phyloP scores from a whole-genome alignment of 2,888 invertebrate genomes.

The Meliscaeva auricollis region DNA sequence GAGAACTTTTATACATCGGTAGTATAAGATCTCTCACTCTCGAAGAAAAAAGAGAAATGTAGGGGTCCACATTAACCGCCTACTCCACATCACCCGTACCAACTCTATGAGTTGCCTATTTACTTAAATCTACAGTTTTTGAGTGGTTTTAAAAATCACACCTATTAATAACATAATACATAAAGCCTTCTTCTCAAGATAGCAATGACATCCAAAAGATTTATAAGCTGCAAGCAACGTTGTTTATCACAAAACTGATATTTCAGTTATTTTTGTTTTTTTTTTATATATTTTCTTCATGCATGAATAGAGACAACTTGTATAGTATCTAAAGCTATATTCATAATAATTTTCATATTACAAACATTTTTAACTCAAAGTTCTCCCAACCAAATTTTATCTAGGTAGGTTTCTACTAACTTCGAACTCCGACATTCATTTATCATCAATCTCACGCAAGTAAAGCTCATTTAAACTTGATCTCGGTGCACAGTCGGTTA shows the following conservation, averaged over 20 bases:
- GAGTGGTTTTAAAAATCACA: background rate
- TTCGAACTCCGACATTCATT: background rate
- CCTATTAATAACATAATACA: background rate
- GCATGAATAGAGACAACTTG: background rate
- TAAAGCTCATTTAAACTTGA: constrained; percentile 31
- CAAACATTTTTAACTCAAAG: background rate
- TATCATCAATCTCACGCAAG: constrained; percentile 6
- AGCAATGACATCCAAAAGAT: constrained; percentile 8
- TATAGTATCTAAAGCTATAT: background rate
- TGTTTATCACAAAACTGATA: background rate
- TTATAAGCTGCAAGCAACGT: background rate
- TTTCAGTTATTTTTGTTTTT: background rate
- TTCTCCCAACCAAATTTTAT: background rate
- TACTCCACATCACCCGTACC: no score
- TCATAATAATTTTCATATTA: background rate
- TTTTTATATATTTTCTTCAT: no score
- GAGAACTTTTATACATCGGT: no score
- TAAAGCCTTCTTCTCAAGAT: background rate
- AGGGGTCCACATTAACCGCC: no score
- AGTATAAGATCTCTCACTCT: no score
- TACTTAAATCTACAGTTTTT: no score
- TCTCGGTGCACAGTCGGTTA: constrained; percentile 11
- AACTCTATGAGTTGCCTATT: no score
- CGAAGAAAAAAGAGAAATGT: no score
- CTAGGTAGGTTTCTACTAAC: constrained; percentile 10